phyloP scores from a whole-genome alignment of 2,797 vertebrate genomes.

The Halcyon smyrnensis region DNA sequence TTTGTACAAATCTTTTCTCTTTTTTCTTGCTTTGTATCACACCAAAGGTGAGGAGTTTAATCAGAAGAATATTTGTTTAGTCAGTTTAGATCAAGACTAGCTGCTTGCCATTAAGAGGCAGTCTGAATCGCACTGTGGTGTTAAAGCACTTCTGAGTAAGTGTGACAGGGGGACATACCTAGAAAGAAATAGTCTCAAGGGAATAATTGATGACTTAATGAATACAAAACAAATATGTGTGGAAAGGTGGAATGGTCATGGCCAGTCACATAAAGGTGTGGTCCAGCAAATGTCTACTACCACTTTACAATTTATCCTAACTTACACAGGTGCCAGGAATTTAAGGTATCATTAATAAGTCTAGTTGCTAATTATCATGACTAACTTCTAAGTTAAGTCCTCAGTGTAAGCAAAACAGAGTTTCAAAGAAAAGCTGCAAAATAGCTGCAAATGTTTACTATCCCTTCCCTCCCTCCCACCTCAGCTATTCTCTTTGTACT shows the following conservation, averaged over 20 bases:
- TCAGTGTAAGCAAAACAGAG: background rate
- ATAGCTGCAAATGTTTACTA: background rate
- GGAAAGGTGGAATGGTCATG: background rate
- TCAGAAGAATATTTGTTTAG: background rate
- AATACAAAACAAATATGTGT: background rate
- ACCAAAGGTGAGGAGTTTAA: background rate
- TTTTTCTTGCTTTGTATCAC: background rate
- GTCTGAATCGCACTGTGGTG: background rate
- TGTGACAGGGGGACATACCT: background rate
- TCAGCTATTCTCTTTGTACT: background rate
- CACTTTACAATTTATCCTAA: background rate
- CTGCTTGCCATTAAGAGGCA: background rate
- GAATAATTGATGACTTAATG: background rate
- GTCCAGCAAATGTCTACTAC: background rate
- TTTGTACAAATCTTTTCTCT: background rate
- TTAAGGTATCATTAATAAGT: background rate
- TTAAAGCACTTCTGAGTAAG: background rate
- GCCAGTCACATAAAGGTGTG: background rate
- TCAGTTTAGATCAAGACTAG: background rate
- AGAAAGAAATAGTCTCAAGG: background rate
- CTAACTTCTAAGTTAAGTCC: background rate
- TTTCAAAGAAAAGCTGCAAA: background rate
- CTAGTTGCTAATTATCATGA: background rate
- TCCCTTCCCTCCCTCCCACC: accelerated
- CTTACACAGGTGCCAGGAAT: background rate